phyloP scores from a whole-genome alignment of 64 coral and sea anemone genomes.

The Orbicella faveolata region DNA sequence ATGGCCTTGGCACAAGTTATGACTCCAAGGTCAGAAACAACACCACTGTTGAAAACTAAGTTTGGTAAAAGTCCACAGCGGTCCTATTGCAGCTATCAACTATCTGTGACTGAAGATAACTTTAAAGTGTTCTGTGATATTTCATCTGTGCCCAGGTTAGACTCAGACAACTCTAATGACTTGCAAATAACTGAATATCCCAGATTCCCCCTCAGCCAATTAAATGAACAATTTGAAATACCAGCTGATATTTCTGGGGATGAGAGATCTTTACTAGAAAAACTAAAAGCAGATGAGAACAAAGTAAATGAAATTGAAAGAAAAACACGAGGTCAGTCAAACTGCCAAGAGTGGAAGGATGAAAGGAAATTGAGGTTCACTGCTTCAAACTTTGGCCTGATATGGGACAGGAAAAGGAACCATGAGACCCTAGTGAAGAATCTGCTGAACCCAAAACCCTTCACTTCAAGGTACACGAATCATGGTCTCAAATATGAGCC shows the following conservation, averaged over 20 bases:
- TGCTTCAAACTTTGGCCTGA: conserved; percentile 50
- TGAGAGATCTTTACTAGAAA: background rate
- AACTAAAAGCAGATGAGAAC: background rate
- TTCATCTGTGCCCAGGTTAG: too few relatives aligned
- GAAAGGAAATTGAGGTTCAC: conserved; percentile 55
- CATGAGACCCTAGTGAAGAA: conserved; percentile 60
- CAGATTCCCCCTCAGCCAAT: too few relatives aligned
- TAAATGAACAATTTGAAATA: background rate
- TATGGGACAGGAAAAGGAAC: background rate
- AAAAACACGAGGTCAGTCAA: conserved; percentile 44
- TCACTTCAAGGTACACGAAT: background rate
- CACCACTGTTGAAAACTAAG: background rate
- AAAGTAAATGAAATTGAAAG: background rate
- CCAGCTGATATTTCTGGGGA: background rate
- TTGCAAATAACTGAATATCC: too few relatives aligned
- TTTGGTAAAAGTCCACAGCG: conserved; percentile 18
- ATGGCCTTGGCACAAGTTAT: conserved; percentile 32
- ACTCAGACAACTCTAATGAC: too few relatives aligned
- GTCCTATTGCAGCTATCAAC: conserved; percentile 23
- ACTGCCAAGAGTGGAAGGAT: conserved; percentile 39
- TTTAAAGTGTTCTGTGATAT: background rate
- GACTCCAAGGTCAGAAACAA: background rate
- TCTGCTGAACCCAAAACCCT: conserved; percentile 14
- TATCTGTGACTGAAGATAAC: background rate
- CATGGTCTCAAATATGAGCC: conserved; percentile 60